These are phyloP conservation scores for Amblyjoppa proteus DNA, from an alignment of 2,888 invertebrate species.

Conservation along the genomic window DNA sequence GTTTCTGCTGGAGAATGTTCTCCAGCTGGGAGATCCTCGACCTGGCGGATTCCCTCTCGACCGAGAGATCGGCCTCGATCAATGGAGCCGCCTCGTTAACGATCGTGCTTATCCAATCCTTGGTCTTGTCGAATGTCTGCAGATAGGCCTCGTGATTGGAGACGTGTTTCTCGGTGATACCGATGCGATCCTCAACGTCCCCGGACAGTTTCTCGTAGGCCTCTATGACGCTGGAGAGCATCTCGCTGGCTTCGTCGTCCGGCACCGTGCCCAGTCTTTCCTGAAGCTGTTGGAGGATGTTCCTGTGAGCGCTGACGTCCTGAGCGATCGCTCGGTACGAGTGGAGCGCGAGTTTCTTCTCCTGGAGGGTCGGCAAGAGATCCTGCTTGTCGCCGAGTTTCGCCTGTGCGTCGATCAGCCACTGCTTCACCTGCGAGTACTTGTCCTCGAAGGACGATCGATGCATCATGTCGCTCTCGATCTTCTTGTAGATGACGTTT, in stretches of 20 bases:
- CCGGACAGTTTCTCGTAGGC: slow-evolving; percentile 90
- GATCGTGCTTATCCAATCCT: slow-evolving; percentile 93
- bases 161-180: slow-evolving; percentile 90
- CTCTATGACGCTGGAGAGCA: slow-evolving; percentile 90
- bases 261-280: slow-evolving; percentile 93
- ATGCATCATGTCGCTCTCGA: slow-evolving; percentile 95
- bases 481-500: slow-evolving; percentile 93
- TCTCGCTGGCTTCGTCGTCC: slow-evolving; percentile 92
- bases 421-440: slow-evolving; percentile 93
- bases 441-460: slow-evolving; percentile 97
- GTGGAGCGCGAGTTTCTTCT: slow-evolving; percentile 95
- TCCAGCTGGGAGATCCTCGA: slow-evolving; percentile 91
- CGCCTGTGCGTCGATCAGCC: slow-evolving; percentile 93
- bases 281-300: slow-evolving; percentile 93
- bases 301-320: slow-evolving; percentile 94
- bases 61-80: slow-evolving; percentile 91
- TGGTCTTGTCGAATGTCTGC: slow-evolving; percentile 92
- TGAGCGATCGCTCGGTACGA: slow-evolving; percentile 92
- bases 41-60: slow-evolving; percentile 92
- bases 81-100: slow-evolving; percentile 91
- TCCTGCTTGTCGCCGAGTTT: slow-evolving; percentile 91
- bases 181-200: slow-evolving; percentile 89
- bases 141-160: slow-evolving; percentile 93
- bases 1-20: slow-evolving; percentile 90
- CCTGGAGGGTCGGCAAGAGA: slow-evolving; percentile 92